Percentiles rank a stretch among this genome's conserved stretches.
These are phyloP conservation scores for Bovichtus diacanthus DNA, from an alignment of 2,797 vertebrate genomes.

Conservation along the genomic window DNA sequence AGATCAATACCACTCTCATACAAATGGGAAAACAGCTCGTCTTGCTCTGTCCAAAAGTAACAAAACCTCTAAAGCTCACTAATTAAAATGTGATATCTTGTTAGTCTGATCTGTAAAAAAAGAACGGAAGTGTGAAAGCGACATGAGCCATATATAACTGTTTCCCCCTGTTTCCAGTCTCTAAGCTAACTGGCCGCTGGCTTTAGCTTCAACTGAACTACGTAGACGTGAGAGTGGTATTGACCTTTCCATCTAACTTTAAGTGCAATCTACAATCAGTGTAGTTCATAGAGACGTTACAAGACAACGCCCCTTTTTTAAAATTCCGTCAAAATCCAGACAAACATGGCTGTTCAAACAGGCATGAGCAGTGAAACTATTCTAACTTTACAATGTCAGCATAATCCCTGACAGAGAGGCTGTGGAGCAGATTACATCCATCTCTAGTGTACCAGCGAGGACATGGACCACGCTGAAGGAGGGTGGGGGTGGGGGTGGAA, in stretches of 20 bases:
- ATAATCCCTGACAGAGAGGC: constrained; percentile 21
- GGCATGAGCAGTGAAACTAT: neutral
- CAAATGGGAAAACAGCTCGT: neutral
- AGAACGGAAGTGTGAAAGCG: neutral
- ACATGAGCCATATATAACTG: neutral
- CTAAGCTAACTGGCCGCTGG: neutral
- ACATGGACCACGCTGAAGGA: constrained; percentile 37
- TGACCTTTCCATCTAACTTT: too few species aligned
- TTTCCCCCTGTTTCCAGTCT: neutral
- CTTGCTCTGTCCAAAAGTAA: neutral
- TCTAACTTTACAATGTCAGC: neutral
- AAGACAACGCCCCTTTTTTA: neutral
- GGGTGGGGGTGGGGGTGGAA: constrained; percentile 39
- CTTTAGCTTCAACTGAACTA: neutral
- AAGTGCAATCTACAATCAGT: neutral
- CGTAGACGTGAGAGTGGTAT: neutral
- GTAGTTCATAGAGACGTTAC: neutral
- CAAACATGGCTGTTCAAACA: neutral
- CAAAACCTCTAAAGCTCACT: neutral
- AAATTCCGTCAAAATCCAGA: neutral
- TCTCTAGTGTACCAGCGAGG: constrained; percentile 18
- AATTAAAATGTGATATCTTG: neutral
- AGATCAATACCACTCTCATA: constrained; percentile 2
- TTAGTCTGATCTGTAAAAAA: constrained; percentile 6
- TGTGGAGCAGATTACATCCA: constrained; percentile 11